Conservation (phyloP, 2,888 invertebrate genomes). For the Pseudococcus jackbeardsleyi region DNA sequence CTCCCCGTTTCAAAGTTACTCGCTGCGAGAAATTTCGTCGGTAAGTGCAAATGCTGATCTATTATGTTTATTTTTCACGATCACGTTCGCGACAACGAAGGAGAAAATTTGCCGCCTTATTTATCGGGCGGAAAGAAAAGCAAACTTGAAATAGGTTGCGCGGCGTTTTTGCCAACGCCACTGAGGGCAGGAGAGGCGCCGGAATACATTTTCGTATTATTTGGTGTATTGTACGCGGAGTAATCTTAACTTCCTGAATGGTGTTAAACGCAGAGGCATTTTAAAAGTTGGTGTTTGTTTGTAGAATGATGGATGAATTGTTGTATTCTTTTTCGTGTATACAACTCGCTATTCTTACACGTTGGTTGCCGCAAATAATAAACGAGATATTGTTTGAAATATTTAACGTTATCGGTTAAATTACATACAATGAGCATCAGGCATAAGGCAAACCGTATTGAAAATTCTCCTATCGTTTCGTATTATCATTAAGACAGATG, state of each 20-base stretch:
- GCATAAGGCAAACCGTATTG: constrained; percentile 2
- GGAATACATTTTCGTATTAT: constrained; percentile 30
- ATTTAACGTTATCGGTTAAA: constrained; percentile 39
- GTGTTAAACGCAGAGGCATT: constrained; percentile 35
- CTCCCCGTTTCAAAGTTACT: background rate
- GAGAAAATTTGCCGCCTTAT: constrained; percentile 7
- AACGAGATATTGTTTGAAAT: constrained; percentile 47
- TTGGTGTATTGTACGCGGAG: constrained; percentile 34
- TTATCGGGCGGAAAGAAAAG: constrained; percentile 33
- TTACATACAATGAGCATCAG: constrained; percentile 10
- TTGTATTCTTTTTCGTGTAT: constrained; percentile 31
- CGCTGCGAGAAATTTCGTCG: background rate
- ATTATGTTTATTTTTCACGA: constrained; percentile 43
- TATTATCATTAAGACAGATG: constrained; percentile 37
- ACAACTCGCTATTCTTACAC: constrained; percentile 5
- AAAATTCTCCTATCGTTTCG: constrained; percentile 21
- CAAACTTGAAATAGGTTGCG: constrained; percentile 9
- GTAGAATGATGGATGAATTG: constrained; percentile 42
- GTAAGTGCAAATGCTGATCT: constrained; percentile 44
- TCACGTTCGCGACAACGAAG: background rate
- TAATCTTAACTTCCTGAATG: constrained; percentile 45
- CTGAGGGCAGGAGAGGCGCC: background rate
- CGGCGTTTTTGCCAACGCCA: background rate
- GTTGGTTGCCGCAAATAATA: constrained; percentile 15
- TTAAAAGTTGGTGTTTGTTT: constrained; percentile 42